phyloP scores from a whole-genome alignment of 2,113 vertebrate species.

The Phylloscopus whistleri region DNA sequence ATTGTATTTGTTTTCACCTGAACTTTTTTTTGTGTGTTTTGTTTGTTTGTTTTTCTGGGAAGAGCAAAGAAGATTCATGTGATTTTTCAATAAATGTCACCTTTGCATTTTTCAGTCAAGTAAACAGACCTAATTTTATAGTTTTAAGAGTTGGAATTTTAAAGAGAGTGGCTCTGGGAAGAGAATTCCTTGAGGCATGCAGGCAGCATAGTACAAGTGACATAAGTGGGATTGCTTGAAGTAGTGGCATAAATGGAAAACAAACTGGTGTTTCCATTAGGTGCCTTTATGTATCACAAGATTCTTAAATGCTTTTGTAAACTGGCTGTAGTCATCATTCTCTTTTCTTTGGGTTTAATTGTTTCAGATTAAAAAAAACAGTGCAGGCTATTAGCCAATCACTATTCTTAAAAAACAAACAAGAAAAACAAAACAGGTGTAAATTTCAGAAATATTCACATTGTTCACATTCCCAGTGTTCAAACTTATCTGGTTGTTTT shows the following conservation, averaged over 20 bases:
- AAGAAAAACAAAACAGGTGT: background rate
- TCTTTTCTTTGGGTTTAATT: background rate
- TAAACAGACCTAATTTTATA: background rate
- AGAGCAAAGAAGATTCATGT: background rate
- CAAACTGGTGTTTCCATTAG: background rate
- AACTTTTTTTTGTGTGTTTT: background rate
- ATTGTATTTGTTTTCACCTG: background rate
- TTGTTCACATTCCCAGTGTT: background rate
- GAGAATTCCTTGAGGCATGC: background rate
- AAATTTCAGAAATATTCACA: background rate
- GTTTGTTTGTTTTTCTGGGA: background rate
- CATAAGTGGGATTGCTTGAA: background rate
- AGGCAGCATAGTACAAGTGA: background rate
- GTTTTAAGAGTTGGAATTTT: background rate
- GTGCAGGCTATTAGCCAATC: background rate
- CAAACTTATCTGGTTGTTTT: background rate
- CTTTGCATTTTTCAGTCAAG: background rate
- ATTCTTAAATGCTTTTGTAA: background rate
- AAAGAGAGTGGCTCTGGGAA: background rate
- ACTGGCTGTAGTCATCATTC: background rate
- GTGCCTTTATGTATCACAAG: background rate
- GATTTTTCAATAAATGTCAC: background rate
- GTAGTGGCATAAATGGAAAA: background rate
- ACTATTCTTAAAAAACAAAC: background rate
- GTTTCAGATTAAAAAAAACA: background rate